These are phyloP conservation scores for Chelon labrosus DNA, from an alignment of 2,797 vertebrate species.

Conservation along the genomic window DNA sequence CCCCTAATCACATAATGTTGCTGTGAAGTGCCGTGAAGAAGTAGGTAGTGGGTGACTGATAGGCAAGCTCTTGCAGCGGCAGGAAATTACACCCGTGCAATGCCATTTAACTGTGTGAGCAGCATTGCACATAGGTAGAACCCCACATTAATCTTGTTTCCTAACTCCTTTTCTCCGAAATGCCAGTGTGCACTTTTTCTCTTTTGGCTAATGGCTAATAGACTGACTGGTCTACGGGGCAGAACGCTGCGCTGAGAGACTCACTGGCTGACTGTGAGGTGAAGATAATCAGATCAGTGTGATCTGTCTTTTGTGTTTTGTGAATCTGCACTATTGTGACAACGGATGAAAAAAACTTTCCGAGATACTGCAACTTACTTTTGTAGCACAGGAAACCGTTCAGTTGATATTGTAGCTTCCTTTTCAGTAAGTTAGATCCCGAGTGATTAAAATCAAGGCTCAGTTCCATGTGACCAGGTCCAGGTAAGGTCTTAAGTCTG, in stretches of 20 bases:
- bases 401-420: too few species aligned
- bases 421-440: neutral
- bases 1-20: conserved; percentile 64
- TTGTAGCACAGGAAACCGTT: too few species aligned
- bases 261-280: conserved; percentile 15
- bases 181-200: conserved; percentile 56
- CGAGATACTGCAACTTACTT: neutral
- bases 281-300: conserved; percentile 1
- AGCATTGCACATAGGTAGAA: conserved; percentile 54
- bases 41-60: conserved; percentile 61
- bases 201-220: conserved; percentile 45
- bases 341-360: too few species aligned
- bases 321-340: neutral
- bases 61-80: conserved; percentile 42
- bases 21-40: conserved; percentile 50
- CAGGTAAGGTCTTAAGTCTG: neutral
- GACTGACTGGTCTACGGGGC: conserved; percentile 33
- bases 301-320: conserved; percentile 11
- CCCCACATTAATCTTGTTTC: conserved; percentile 60
- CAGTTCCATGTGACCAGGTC: neutral
- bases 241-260: conserved; percentile 31
- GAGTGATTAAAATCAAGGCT: neutral
- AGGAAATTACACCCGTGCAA: conserved; percentile 56
- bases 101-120: conserved; percentile 56
- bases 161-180: conserved; percentile 42